Base-by-base conservation (phyloP, 2,888 invertebrate species). In the Amphipoea lucens region DNA sequence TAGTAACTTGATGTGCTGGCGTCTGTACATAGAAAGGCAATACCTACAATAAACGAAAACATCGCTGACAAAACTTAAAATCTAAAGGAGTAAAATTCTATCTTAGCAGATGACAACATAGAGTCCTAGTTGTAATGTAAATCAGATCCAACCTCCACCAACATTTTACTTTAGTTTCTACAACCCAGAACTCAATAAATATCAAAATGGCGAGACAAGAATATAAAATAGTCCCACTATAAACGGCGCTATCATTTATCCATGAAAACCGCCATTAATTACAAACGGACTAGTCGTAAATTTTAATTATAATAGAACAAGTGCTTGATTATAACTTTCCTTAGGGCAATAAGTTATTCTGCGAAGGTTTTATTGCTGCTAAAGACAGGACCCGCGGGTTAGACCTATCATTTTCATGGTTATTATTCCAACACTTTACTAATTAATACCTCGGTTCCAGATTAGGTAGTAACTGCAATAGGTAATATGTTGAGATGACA, bases 241-340 rank as follows among this genome's bases (percentile, higher is more conserved):
- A 88, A 89, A 88, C 83, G 86, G 83, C 79, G 74, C 76, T 86
- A 82, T 79, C 79, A 86, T 89, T 87, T 88, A 88, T 89, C 83
- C 79, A 87, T 83, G 72, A 79, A 83, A 89, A 84, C 87, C 81
- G 85, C 80, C 83, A 88, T 88, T 86, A 84, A 91, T 90, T 88
- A 85, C 83, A 77, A 85, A 78, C 76, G 76, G 82, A 82, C 77
- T 76, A 74, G 83, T 86, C 79, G 75, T 89, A 89, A 89, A 90
- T 83, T 87, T 85, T 84, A 86, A 86, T 87, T 85, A 85, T 82
- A 86, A 71, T 77, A 83, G 79, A 81, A 80, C 83, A 76, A 82
- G 77, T 84, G 76, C 78, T 85, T 85, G 78, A 76, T 86, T 79
- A 81, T 77, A 85, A 82, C 79, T 86, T 85, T 80, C 77, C 76